phyloP scores from a whole-genome alignment of 2,888 invertebrate species.

The Heliconius charithonia region DNA sequence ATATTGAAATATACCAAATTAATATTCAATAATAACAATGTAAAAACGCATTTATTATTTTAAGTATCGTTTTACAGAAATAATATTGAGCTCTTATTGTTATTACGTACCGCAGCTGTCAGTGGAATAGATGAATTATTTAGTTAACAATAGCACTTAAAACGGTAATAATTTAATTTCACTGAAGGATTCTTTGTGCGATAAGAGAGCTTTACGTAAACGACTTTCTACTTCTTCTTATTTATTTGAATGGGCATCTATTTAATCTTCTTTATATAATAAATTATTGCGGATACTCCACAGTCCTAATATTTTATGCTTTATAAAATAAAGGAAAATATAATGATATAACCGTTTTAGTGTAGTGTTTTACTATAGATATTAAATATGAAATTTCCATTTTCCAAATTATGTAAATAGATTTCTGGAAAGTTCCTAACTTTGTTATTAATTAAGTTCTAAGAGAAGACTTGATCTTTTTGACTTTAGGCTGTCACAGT shows the following conservation, averaged over 20 bases:
- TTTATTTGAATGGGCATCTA: constrained; percentile 15
- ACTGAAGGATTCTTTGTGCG: constrained; percentile 15
- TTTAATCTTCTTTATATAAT: constrained; percentile 17
- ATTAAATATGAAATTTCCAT: too few relatives aligned
- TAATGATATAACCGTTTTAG: too few relatives aligned
- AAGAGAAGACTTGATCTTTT: constrained; percentile 1
- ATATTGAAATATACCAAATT: background rate
- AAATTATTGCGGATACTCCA: background rate
- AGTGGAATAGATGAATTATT: constrained; percentile 20
- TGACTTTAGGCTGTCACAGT: constrained; percentile 17
- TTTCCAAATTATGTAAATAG: background rate
- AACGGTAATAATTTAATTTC: constrained; percentile 30
- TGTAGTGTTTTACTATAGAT: too few relatives aligned
- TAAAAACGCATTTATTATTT: background rate
- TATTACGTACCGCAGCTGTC: constrained; percentile 10
- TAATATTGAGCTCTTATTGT: constrained; percentile 19
- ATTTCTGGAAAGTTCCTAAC: background rate
- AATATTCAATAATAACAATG: background rate
- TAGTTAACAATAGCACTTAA: constrained; percentile 24
- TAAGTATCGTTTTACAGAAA: background rate
- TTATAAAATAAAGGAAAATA: too few relatives aligned
- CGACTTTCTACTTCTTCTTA: background rate
- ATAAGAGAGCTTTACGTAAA: constrained; percentile 28
- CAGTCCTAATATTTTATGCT: background rate
- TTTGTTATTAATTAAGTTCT: constrained; percentile 5